Base-by-base conservation (phyloP, 1,140 invertebrate genomes). In the Hyles euphorbiae region DNA sequence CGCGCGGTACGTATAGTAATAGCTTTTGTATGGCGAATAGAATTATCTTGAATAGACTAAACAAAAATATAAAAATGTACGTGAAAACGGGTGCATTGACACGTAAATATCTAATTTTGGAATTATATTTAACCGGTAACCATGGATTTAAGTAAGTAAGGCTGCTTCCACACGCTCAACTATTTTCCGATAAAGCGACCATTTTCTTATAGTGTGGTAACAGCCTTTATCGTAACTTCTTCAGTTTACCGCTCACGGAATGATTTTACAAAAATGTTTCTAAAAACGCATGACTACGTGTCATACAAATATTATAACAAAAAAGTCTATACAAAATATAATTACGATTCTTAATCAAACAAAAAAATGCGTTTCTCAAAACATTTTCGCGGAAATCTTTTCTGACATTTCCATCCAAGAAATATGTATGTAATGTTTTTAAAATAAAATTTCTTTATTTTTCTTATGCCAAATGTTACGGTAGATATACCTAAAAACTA, bases 341-440 rank as follows among this genome's bases (percentile, higher is more conserved):
- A 62, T 40, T 40, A 40, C 5, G 36, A 5, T 40, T 40, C 61
- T 48, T 60, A 62, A 59, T 59, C 60, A 68, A 48, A 48, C n/a
- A 48, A 47, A 11, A 47, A 48, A 8, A 48, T 12, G 47, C 47
- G 55, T 68, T 57, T 36, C 44, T 66, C 61, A 65, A 68, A 61
- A 68, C 67, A 68, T 66, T 70, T 68, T 64, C 49, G 62, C 60
- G 53, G 65, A 75, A 75, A 72, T 75, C 67, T 69, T 72, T 75
- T 68, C 65, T 72, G 72, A 68, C 72, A 72, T 72, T 63, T 65
- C 57, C 58, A 61, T 66, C 47, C 46, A 60, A 43, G 57, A 63
- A 61, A 69, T 71, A 69, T 72, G 63, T 72, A 70, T 70, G 66
- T 32, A 64, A 61, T 22, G 45, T 60, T 63, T 58, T 60, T 66